Evolutionary conservation across 2,113 vertebrate genomes (phyloP).

Genomic region (Fregetta grallaria): DNA sequence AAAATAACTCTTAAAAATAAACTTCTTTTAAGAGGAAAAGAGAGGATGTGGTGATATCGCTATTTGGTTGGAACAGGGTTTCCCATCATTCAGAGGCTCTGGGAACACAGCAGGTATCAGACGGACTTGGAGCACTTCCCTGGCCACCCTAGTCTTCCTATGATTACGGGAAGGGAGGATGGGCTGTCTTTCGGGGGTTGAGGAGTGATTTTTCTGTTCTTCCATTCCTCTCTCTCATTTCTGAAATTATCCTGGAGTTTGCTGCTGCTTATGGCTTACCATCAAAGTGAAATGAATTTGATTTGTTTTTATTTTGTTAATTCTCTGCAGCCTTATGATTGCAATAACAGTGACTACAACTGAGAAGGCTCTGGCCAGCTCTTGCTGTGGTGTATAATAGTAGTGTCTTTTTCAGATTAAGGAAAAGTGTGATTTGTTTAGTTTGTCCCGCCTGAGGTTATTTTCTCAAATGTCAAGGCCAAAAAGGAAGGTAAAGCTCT

Average conservation of each 20-base stretch:
- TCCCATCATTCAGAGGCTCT: not conserved
- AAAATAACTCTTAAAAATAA: not conserved
- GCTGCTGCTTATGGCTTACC: not conserved
- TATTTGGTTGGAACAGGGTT: not conserved
- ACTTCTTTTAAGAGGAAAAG: not conserved
- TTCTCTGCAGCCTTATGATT: slow-evolving; percentile 2
- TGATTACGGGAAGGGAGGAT: not conserved
- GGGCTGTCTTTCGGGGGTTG: not conserved
- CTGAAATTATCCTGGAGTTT: not conserved
- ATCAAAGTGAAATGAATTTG: not conserved
- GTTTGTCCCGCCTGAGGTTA: not conserved
- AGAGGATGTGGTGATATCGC: not conserved
- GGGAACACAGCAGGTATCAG: not conserved
- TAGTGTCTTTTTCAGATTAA: slow-evolving; percentile 6
- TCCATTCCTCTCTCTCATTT: not conserved
- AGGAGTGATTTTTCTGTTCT: not conserved
- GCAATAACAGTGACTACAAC: not conserved
- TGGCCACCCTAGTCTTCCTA: not conserved
- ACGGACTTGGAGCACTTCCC: not conserved
- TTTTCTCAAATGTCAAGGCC: not conserved
- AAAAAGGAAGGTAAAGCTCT: not conserved
- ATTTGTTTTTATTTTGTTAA: slow-evolving; percentile 32
- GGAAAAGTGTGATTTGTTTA: not conserved
- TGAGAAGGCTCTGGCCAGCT: not conserved
- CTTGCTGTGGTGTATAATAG: not conserved